Base-by-base conservation (phyloP, 2,113 vertebrate genomes). In the Xiphophorus couchianus region DNA sequence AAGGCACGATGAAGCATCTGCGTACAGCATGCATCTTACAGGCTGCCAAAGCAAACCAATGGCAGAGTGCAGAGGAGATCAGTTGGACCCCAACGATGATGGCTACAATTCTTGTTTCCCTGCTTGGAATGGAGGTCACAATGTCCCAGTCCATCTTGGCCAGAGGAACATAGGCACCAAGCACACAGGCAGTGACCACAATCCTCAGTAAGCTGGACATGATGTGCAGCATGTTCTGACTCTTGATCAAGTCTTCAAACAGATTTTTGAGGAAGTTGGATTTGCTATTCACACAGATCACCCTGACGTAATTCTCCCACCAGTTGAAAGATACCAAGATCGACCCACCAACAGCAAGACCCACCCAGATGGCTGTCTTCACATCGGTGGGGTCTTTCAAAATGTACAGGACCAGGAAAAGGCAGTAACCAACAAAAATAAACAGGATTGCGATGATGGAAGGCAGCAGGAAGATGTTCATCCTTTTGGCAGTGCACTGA, bases 21-120 rank as follows among this genome's bases (percentile, higher is more conserved):
- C 89, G 84, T 69, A 94, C 11, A 15, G 85, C 88, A 4, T 94
- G 93, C 92, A 95, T 95, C 85, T 95, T 95, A 33, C 93, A 94
- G 28, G 92, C 92, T 3, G 75, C 83, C 15, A 94, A 64, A 0
- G 87, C 78, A 79, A 95, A 91, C 92, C 93, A 93, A 54, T 90
- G 89, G 68, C 94, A 95, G 60, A 94, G 69, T 1, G 80, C 87
- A 1, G 94, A 94, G 68, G 92, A 93, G 42, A 83, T 9, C 37
- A 92, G 85, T 86, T 94, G 94, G 67, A 93, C 74, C 0, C 70
- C 86, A 14, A 91, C 64, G 64, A 86, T 85, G 73, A 89, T 83
- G 42, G 19, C 82, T 37, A 92, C 72, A 0, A 90, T 42, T 5
- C 0, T 76, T 1, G 73, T 86, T 76, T 90, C 77, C 0, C 39